Evolutionary conservation across 2,113 vertebrate species (phyloP).

Genomic region (Clupea harengus): DNA sequence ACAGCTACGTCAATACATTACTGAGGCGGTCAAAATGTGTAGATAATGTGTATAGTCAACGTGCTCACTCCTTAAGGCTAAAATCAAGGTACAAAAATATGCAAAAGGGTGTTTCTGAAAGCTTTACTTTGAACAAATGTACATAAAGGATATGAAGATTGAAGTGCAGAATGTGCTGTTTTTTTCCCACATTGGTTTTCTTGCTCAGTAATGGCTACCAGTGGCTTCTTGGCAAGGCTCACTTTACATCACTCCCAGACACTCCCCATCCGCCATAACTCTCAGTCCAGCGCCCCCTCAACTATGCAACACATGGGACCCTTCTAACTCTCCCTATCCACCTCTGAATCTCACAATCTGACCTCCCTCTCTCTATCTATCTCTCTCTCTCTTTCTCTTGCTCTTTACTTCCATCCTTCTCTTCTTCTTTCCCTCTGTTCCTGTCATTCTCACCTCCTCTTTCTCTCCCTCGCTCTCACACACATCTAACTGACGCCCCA

Average conservation of each 20-base stretch:
- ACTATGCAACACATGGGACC: slow-evolving; percentile 96
- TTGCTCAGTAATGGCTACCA: not conserved
- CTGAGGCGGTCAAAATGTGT: slow-evolving; percentile 73
- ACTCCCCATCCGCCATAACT: slow-evolving; percentile 43
- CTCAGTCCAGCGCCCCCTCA: slow-evolving; percentile 73
- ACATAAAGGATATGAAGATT: slow-evolving; percentile 81
- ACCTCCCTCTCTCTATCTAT: not conserved
- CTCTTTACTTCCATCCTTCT: slow-evolving; percentile 62
- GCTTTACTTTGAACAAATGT: slow-evolving; percentile 98
- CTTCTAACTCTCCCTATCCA: slow-evolving; percentile 59
- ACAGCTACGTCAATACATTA: slow-evolving; percentile 53
- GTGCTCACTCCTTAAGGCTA: slow-evolving; percentile 79
- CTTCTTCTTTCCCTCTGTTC: not conserved
- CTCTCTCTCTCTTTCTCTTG: slow-evolving; percentile 66
- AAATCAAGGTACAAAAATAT: slow-evolving; percentile 95
- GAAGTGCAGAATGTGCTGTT: slow-evolving; percentile 53
- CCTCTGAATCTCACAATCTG: not conserved
- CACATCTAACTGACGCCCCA: not conserved
- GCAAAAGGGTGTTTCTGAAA: slow-evolving; percentile 96
- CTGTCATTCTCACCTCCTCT: not conserved
- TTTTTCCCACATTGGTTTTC: slow-evolving; percentile 32
- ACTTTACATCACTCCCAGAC: slow-evolving; percentile 77
- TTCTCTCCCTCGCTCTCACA: not conserved
- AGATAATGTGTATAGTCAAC: slow-evolving; percentile 83
- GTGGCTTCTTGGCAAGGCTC: slow-evolving; percentile 66